Evolutionary conservation across 37 sponge, comb jelly and placozoan genomes (phyloP).

Genomic region (Beroe forskalii): DNA sequence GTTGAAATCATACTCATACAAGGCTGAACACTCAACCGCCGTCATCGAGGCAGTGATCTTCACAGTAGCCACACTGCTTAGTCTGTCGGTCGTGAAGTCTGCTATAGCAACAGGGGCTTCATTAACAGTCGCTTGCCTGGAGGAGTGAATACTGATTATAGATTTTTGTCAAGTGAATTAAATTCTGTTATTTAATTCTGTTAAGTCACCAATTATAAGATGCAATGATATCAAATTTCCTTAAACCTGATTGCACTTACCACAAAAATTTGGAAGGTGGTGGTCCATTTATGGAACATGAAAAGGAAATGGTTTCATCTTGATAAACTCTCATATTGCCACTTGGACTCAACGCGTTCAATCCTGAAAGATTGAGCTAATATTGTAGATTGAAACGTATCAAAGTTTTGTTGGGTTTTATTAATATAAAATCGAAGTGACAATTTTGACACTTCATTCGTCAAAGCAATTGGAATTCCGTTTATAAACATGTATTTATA

Average conservation of each 20-base stretch:
- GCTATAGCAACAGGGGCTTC: background rate
- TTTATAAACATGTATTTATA: no score
- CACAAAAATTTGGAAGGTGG: constrained; percentile 7
- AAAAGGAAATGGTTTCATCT: constrained; percentile 5
- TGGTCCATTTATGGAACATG: constrained; percentile 36
- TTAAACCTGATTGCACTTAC: no score
- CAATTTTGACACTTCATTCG: no score
- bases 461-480: no score
- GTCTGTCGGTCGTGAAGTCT: background rate
- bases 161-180: no score
- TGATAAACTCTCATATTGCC: background rate
- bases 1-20: background rate
- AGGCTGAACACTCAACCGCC: background rate
- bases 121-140: background rate
- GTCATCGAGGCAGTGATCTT: background rate
- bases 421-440: no score
- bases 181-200: no score
- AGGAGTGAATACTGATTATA: no score
- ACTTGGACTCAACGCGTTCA: constrained; percentile 23
- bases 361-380: background rate
- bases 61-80: background rate
- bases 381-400: no score
- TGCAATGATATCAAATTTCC: no score
- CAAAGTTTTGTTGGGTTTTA: no score
- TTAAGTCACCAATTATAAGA: no score